A percentile compares a stretch with the other conserved stretches of the same genome.
phyloP scores from a whole-genome alignment of 2,888 invertebrate species.

The Pterostichus madidus region DNA sequence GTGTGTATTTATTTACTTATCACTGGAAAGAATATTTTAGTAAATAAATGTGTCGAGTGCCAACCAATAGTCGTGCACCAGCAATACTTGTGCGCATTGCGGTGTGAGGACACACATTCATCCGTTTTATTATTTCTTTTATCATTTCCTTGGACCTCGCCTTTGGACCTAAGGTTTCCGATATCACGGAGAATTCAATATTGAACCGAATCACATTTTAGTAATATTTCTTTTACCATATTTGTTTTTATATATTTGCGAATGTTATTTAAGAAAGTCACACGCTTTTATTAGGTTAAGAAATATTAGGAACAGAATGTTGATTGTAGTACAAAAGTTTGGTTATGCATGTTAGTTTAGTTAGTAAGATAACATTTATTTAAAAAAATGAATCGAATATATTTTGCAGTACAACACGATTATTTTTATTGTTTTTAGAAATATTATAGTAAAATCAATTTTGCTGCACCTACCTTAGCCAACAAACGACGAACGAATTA shows the following conservation, averaged over 20 bases:
- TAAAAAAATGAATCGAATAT: too few relatives aligned
- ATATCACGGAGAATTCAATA: conserved; percentile 59
- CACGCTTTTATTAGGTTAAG: conserved; percentile 40
- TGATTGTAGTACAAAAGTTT: not conserved
- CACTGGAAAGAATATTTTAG: not conserved
- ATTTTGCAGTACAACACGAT: too few relatives aligned
- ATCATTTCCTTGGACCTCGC: not conserved
- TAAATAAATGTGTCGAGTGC: not conserved
- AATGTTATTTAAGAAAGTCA: conserved; percentile 55
- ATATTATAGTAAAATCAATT: conserved; percentile 10
- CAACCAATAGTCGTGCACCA: conserved; percentile 30
- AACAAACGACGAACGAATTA: conserved; percentile 27
- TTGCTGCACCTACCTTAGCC: conserved; percentile 24
- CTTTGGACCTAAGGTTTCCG: conserved; percentile 29
- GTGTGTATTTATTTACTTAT: too few relatives aligned
- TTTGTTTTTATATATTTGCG: conserved; percentile 57
- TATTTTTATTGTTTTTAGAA: too few relatives aligned
- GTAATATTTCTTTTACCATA: conserved; percentile 50
- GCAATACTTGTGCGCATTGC: conserved; percentile 40
- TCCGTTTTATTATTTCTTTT: conserved; percentile 58
- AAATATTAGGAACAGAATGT: not conserved
- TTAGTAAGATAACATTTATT: too few relatives aligned
- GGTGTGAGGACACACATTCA: conserved; percentile 50
- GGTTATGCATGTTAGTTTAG: too few relatives aligned
- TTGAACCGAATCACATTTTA: conserved; percentile 55